Evolutionary conservation across 1,140 invertebrate species (phyloP).

Genomic region (Trypoxylus dichotomus): DNA sequence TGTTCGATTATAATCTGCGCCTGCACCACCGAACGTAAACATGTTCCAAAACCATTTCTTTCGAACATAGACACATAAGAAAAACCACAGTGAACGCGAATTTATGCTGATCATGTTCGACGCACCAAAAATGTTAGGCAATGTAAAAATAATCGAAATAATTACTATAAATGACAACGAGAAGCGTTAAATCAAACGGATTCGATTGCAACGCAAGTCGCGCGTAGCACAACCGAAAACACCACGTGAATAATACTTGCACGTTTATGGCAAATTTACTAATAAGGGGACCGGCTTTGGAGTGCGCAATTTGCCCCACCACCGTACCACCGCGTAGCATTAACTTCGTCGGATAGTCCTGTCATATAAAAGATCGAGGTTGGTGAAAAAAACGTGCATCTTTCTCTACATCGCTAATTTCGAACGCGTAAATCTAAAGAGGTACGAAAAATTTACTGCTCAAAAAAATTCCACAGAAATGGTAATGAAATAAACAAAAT

Average conservation of each 20-base stretch:
- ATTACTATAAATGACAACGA: no score
- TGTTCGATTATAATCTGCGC: neutral
- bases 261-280: slow-evolving; percentile 21
- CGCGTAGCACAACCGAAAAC: neutral
- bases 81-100: neutral
- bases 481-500: no score
- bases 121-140: neutral
- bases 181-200: neutral
- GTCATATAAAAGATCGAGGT: neutral
- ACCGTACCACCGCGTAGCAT: neutral
- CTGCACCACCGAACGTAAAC: neutral
- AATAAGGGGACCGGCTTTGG: slow-evolving; percentile 17
- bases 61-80: neutral
- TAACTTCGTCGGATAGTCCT: neutral
- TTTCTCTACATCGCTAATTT: neutral
- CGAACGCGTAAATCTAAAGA: neutral
- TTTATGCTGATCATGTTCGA: neutral
- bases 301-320: slow-evolving; percentile 20
- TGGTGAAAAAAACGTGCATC: neutral
- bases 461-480: no score
- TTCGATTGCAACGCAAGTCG: neutral
- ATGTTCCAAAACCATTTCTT: neutral
- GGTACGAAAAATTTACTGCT: no score
- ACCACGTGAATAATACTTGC: slow-evolving; percentile 15
- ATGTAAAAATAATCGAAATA: neutral